phyloP scores from a whole-genome alignment of 2,888 invertebrate species.

The Orthosia incerta region DNA sequence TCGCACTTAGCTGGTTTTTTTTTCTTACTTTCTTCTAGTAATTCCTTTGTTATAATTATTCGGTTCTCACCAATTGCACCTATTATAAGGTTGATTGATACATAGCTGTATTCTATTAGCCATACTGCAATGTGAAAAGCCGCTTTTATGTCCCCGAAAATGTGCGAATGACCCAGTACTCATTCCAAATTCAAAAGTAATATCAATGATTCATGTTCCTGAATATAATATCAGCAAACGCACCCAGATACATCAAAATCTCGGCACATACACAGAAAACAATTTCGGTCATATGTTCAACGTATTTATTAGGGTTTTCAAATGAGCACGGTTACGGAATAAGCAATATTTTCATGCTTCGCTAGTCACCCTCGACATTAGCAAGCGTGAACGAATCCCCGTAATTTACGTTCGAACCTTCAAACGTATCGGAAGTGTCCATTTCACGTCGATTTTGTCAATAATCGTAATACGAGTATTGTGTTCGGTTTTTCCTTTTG shows the following conservation, averaged over 20 bases:
- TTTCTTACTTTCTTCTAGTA: too few species aligned
- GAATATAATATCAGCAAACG: not conserved
- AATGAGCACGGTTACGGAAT: slow-evolving; percentile 70
- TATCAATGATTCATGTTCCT: not conserved
- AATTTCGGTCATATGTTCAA: slow-evolving; percentile 38
- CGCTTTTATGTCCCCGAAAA: not conserved
- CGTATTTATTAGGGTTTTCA: slow-evolving; percentile 54
- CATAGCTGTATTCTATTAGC: not conserved
- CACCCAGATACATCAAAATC: slow-evolving; percentile 23
- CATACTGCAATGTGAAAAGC: not conserved
- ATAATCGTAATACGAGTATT: slow-evolving; percentile 33
- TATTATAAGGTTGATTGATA: not conserved
- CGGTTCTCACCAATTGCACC: not conserved
- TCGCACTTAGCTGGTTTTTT: too few species aligned
- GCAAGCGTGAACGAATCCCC: slow-evolving; percentile 56
- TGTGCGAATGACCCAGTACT: not conserved
- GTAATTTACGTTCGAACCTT: slow-evolving; percentile 62
- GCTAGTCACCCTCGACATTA: slow-evolving; percentile 64
- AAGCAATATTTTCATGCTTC: slow-evolving; percentile 70
- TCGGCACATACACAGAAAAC: slow-evolving; percentile 25
- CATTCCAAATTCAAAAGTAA: not conserved
- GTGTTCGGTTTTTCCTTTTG: slow-evolving; percentile 6
- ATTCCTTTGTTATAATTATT: too few species aligned
- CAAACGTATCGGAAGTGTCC: slow-evolving; percentile 55
- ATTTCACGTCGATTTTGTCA: slow-evolving; percentile 51